phyloP scores from a whole-genome alignment of 2,113 vertebrate species.

The Rhinoptilus africanus region DNA sequence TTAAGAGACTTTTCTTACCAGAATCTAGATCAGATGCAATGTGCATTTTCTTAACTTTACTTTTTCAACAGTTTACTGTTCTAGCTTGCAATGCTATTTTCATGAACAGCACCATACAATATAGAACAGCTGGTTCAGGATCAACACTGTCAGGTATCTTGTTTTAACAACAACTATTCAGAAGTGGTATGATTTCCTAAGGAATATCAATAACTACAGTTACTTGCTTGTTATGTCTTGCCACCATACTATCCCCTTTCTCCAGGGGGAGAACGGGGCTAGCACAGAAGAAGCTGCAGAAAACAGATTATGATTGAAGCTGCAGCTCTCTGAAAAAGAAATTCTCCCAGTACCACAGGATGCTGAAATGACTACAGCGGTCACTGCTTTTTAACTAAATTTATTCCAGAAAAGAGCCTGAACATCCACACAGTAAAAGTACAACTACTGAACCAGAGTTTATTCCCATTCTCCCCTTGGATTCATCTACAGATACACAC shows the following conservation, averaged over 20 bases:
- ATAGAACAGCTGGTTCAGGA: neutral
- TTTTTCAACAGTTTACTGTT: neutral
- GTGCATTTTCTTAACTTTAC: neutral
- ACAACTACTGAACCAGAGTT: neutral
- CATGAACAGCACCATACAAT: neutral
- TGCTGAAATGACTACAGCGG: neutral
- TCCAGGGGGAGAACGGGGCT: too few species aligned
- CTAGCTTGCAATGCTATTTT: neutral
- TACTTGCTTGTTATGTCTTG: rapidly evolving
- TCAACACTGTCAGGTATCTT: neutral
- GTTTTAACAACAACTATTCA: neutral
- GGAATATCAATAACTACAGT: neutral
- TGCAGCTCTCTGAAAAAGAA: neutral
- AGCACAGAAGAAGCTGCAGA: neutral
- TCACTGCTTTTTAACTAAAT: neutral
- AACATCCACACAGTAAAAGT: neutral
- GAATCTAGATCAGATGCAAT: neutral
- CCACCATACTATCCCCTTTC: neutral
- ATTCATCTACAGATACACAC: neutral
- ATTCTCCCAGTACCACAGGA: neutral
- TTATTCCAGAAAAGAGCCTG: neutral
- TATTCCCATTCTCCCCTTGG: neutral
- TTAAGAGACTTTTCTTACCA: neutral
- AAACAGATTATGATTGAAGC: neutral
- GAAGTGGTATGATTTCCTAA: neutral